Conservation (phyloP, 2,113 vertebrate genomes). For the Phasianus colchicus region DNA sequence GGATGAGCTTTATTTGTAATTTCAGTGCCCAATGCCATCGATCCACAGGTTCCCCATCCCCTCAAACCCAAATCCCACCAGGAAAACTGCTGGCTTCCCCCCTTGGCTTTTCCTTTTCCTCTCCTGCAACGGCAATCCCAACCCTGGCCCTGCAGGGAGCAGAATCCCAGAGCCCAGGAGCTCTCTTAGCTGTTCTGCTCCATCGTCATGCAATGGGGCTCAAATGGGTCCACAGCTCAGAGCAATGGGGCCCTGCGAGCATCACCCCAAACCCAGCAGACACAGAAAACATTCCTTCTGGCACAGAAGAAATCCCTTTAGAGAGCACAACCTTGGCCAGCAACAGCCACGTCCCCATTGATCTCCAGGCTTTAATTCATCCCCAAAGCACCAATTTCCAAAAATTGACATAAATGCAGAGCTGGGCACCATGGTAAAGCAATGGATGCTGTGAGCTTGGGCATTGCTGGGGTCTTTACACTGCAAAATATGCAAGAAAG, state of each 20-base stretch:
- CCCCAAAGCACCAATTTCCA: background rate
- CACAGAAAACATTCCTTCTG: background rate
- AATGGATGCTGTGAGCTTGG: background rate
- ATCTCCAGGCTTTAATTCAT: background rate
- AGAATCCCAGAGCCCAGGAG: background rate
- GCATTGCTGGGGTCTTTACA: background rate
- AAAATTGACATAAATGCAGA: background rate
- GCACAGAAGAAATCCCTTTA: background rate
- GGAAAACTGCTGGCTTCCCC: background rate
- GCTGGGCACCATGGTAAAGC: background rate
- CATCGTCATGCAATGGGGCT: background rate
- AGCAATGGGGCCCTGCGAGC: background rate
- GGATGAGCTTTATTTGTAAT: background rate
- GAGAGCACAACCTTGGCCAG: background rate
- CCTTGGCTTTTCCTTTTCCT: background rate
- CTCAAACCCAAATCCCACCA: background rate
- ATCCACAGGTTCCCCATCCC: background rate
- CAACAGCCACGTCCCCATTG: background rate
- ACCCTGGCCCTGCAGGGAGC: background rate
- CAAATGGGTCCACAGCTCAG: background rate
- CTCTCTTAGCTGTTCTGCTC: background rate
- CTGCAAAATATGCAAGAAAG: background rate
- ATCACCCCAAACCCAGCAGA: background rate
- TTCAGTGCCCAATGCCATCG: too few relatives aligned
- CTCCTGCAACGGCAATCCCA: background rate